Percentiles rank a stretch among this genome's conserved stretches.
phyloP scores from a whole-genome alignment of 2,888 invertebrate genomes.

The Phanerotoma sp. region DNA sequence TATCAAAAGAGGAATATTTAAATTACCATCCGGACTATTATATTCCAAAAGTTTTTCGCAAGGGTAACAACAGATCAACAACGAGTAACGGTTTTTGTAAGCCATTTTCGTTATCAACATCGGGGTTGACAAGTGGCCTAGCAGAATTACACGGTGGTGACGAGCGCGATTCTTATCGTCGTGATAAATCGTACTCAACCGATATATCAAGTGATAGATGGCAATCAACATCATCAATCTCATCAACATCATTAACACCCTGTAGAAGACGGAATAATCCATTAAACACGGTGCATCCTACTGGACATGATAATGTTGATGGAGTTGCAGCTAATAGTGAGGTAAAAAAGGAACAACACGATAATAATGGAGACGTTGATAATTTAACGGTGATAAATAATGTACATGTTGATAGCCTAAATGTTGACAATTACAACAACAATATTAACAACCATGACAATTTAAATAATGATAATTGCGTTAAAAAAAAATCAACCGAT shows the following conservation, averaged over 20 bases:
- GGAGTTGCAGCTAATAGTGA: conserved; percentile 40
- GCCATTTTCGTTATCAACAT: conserved; percentile 32
- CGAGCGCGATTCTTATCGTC: conserved; percentile 35
- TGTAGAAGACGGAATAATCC: conserved; percentile 37
- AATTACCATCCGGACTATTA: conserved; percentile 78
- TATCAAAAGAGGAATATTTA: conserved; percentile 66
- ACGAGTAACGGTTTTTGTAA: conserved; percentile 36
- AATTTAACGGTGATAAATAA: conserved; percentile 51
- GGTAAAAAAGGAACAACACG: conserved; percentile 44
- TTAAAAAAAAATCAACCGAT: conserved; percentile 4
- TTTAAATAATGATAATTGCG: conserved; percentile 12
- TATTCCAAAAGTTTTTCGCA: conserved; percentile 62
- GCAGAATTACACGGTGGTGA: conserved; percentile 43
- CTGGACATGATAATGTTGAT: conserved; percentile 41
- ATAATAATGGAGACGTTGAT: conserved; percentile 60
- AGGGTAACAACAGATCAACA: conserved; percentile 16
- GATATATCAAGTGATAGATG: conserved; percentile 28
- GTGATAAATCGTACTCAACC: conserved; percentile 30
- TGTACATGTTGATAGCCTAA: conserved; percentile 52
- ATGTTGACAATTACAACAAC: conserved; percentile 60
- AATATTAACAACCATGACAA: conserved; percentile 38
- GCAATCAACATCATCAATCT: not conserved
- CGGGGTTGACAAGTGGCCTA: conserved; percentile 26
- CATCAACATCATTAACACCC: conserved; percentile 25
- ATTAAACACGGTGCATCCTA: conserved; percentile 41